Conservation (phyloP, 2,113 vertebrate species). For the Hassar affinis region DNA sequence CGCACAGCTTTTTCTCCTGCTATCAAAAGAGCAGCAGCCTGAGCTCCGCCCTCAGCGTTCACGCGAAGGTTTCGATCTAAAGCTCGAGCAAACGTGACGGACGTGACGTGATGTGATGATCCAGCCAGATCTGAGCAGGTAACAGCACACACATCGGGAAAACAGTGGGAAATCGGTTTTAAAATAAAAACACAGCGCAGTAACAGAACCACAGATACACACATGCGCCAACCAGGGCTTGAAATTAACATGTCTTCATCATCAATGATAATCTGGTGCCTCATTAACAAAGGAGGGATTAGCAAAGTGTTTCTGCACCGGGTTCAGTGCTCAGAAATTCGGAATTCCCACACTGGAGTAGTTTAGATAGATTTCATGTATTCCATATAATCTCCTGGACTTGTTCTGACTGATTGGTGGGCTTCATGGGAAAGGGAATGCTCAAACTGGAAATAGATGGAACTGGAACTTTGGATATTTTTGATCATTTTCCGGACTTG, state of each 20-base stretch:
- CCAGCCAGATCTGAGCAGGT: background rate
- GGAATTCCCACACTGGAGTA: too few species aligned
- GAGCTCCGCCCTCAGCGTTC: background rate
- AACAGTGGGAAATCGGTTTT: background rate
- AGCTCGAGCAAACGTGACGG: background rate
- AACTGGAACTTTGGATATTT: background rate
- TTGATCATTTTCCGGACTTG: background rate
- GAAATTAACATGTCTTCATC: conserved; percentile 85
- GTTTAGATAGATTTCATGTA: too few species aligned
- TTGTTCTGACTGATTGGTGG: too few species aligned
- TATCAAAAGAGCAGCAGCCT: background rate
- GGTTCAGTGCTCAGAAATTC: too few species aligned
- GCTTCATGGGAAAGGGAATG: background rate
- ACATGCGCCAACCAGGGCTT: conserved; percentile 88
- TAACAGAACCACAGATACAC: conserved; percentile 87
- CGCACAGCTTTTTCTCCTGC: background rate
- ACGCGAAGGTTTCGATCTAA: background rate
- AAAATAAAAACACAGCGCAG: conserved; percentile 67
- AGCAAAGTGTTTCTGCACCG: background rate
- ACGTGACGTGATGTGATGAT: background rate
- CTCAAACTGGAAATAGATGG: background rate
- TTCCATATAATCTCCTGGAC: too few species aligned
- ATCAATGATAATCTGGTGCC: conserved; percentile 36
- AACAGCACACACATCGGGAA: background rate
- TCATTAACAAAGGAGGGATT: background rate